Conservation (phyloP, 2,797 vertebrate genomes). For the Paratrypauchen microcephalus region DNA sequence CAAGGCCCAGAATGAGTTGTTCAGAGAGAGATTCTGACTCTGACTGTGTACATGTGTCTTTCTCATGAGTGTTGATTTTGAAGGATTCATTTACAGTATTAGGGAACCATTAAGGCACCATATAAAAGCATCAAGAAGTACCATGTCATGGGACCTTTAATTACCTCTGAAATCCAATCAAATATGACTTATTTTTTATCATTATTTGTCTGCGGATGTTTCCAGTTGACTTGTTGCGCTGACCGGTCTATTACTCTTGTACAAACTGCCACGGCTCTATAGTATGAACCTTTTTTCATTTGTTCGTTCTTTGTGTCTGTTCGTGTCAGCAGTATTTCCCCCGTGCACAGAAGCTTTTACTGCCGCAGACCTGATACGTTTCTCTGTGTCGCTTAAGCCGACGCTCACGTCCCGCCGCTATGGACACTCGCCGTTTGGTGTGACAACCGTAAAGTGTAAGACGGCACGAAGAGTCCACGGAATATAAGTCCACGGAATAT, state of each 20-base stretch:
- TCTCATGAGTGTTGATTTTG: too few relatives aligned
- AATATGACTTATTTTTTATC: too few relatives aligned
- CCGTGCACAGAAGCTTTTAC: conserved; percentile 16
- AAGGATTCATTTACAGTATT: too few relatives aligned
- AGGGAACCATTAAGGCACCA: too few relatives aligned
- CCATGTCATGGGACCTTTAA: too few relatives aligned
- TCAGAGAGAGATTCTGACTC: too few relatives aligned
- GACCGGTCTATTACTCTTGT: neutral
- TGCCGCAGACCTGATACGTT: conserved; percentile 35
- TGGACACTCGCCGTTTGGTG: conserved; percentile 45
- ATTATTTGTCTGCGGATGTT: neutral
- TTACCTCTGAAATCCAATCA: too few relatives aligned
- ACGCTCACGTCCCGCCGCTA: conserved; percentile 32
- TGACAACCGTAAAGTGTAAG: conserved; percentile 49
- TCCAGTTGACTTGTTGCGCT: neutral
- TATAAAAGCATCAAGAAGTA: too few relatives aligned
- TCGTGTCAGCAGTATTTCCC: conserved; percentile 34
- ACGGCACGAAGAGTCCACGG: conserved; percentile 24
- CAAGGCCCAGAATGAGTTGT: too few relatives aligned
- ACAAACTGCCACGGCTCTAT: neutral
- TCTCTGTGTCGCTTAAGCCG: conserved; percentile 19
- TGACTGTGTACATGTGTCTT: too few relatives aligned
- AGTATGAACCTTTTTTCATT: conserved; percentile 17
- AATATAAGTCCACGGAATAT: conserved; percentile 36
- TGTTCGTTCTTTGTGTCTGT: conserved; percentile 16